Evolutionary conservation across 2,113 vertebrate species (phyloP), one percentile per base, ranked within the genome.

Genomic region (Quiscalus mexicanus): DNA sequence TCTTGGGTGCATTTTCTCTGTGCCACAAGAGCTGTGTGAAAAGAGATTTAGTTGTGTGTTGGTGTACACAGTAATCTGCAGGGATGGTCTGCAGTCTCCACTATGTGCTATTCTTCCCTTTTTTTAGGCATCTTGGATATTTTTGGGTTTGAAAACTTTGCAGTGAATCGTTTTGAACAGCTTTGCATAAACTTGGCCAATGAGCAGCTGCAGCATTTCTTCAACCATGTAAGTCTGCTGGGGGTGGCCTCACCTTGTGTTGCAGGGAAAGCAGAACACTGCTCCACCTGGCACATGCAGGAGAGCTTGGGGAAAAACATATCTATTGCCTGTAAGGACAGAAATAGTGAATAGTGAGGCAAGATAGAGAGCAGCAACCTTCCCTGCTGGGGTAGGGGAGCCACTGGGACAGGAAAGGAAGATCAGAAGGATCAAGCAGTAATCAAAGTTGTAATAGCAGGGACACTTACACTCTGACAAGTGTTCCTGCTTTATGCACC

Each of bases 141-240:
- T 92, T 98, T 98, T 91, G 98, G 98, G 5, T 98, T 98, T 96
- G 98, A 98, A 90, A 98, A 98, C 77, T 98, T 98, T 49, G 52
- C 97, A 42, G 97, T 98, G 70, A 98, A 98, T 96, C 95, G 97
- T 52, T 98, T 98, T 4, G 98, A 98, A 87, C 98, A 98, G 78
- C 95, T 98, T 77, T 98, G 98, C 95, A 98, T 98, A 88, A 98
- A 98, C 88, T 95, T 98, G 77, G 98, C 98, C 53, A 98, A 98
- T 71, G 98, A 98, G 88, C 98, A 98, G 96, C 97, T 98, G 58
- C 98, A 98, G 96, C 98, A 98, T 91, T 98, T 98, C 95, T 98
- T 98, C 82, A 98, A 98, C 75, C 96, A 98, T 37, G 98, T 98
- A 94, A 97, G 98, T 98, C 28, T 71, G 16, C 37, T 78, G 35